Conservation (phyloP, 1,140 invertebrate genomes). For the Halotydeus destructor region DNA sequence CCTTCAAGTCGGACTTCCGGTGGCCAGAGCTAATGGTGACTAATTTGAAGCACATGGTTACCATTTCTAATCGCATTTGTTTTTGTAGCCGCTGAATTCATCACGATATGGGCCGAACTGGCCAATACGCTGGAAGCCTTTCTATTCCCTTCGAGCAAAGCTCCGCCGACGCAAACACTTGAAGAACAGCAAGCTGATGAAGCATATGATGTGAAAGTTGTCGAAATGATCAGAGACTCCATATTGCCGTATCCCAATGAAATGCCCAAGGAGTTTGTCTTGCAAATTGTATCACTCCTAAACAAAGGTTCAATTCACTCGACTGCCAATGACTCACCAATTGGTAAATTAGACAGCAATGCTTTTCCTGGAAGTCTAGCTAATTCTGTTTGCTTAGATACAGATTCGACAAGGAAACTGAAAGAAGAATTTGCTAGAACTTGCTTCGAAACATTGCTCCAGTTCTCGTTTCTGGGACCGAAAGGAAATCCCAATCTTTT, state of each 20-base stretch:
- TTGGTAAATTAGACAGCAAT: slow-evolving; percentile 21
- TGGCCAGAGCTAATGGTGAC: slow-evolving; percentile 48
- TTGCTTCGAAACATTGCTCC: slow-evolving; percentile 84
- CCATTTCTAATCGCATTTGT: slow-evolving; percentile 1
- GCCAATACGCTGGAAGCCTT: slow-evolving; percentile 71
- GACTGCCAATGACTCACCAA: slow-evolving; percentile 35
- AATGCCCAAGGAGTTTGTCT: slow-evolving; percentile 64
- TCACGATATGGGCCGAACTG: slow-evolving; percentile 51
- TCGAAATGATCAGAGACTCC: slow-evolving; percentile 60
- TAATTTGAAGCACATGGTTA: slow-evolving; percentile 21
- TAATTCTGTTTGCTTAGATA: slow-evolving; percentile 33
- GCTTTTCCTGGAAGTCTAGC: neutral
- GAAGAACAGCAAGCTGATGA: slow-evolving; percentile 65
- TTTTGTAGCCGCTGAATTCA: slow-evolving; percentile 25
- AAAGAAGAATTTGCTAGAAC: slow-evolving; percentile 86
- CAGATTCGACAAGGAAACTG: slow-evolving; percentile 56
- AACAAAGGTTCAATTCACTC: slow-evolving; percentile 85
- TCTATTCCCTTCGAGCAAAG: slow-evolving; percentile 54
- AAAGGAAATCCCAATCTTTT: slow-evolving; percentile 16
- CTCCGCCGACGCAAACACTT: slow-evolving; percentile 36
- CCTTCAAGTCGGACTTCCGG: slow-evolving; percentile 58
- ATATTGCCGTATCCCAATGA: slow-evolving; percentile 55
- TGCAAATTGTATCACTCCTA: slow-evolving; percentile 63
- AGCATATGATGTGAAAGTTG: slow-evolving; percentile 50
- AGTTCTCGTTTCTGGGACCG: slow-evolving; percentile 48